Conservation (phyloP, 2,113 vertebrate species). For the Sapajus apella region DNA sequence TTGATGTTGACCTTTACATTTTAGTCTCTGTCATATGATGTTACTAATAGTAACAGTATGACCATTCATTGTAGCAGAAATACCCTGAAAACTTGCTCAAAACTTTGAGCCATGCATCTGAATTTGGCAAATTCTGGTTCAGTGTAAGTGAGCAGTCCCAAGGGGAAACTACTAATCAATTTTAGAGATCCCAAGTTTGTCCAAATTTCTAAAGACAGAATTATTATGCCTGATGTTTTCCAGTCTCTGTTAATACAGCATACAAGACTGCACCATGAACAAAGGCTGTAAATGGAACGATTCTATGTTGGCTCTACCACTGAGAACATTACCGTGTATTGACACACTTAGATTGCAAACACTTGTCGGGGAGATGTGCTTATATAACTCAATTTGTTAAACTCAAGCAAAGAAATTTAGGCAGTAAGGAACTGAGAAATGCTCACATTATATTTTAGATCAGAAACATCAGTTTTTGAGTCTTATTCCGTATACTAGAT, state of each 20-base stretch:
- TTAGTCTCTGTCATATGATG: neutral
- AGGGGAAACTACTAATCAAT: neutral
- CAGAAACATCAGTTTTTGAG: neutral
- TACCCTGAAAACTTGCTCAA: neutral
- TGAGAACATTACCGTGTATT: neutral
- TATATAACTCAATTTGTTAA: neutral
- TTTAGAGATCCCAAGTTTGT: neutral
- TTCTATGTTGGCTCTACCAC: neutral
- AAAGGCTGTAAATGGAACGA: neutral
- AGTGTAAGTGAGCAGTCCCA: neutral
- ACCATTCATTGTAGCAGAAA: neutral
- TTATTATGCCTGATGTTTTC: neutral
- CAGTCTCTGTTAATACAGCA: neutral
- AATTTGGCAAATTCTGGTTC: neutral
- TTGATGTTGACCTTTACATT: neutral
- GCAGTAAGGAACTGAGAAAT: neutral
- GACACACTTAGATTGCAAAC: neutral
- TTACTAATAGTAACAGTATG: neutral
- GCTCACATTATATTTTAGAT: neutral
- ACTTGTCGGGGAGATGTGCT: neutral
- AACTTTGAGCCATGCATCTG: neutral
- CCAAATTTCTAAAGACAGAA: neutral
- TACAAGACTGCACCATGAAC: neutral
- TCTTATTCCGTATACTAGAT: neutral
- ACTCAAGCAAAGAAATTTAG: neutral